Conservation (phyloP, 2,113 vertebrate species). For the Pseudorasbora parva region DNA sequence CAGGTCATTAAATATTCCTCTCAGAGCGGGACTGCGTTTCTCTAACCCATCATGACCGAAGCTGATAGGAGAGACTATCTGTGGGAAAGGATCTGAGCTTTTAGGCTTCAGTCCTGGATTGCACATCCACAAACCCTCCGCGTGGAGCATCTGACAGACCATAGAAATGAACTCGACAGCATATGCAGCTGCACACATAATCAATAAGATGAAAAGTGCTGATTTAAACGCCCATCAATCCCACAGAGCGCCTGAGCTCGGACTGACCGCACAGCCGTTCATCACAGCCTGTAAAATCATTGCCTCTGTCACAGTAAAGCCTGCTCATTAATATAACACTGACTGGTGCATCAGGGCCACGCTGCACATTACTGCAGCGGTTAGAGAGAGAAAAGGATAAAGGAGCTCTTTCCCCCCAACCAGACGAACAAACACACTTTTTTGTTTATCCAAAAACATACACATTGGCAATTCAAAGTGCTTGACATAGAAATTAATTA, state of each 20-base stretch:
- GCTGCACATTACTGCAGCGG: background rate
- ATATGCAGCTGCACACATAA: background rate
- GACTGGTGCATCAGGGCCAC: background rate
- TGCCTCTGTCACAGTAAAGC: background rate
- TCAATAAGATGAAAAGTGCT: background rate
- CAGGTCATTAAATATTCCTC: background rate
- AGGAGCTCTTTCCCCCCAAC: too few species aligned
- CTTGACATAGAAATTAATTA: too few species aligned
- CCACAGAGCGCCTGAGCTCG: background rate
- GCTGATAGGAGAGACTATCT: too few species aligned
- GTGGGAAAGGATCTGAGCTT: too few species aligned
- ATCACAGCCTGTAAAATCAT: background rate
- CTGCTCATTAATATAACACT: background rate
- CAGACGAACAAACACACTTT: too few species aligned
- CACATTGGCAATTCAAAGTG: too few species aligned
- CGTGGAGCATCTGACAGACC: background rate
- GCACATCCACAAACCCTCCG: background rate
- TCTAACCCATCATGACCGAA: too few species aligned
- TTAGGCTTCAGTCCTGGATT: background rate
- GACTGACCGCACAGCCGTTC: background rate
- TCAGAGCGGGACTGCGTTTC: background rate
- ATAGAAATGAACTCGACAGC: background rate
- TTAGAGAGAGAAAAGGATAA: too few species aligned
- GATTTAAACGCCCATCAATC: background rate
- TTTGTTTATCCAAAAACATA: too few species aligned